Evolutionary conservation across 2,113 vertebrate species (phyloP).

Genomic region (Phylloscopus trochilus): DNA sequence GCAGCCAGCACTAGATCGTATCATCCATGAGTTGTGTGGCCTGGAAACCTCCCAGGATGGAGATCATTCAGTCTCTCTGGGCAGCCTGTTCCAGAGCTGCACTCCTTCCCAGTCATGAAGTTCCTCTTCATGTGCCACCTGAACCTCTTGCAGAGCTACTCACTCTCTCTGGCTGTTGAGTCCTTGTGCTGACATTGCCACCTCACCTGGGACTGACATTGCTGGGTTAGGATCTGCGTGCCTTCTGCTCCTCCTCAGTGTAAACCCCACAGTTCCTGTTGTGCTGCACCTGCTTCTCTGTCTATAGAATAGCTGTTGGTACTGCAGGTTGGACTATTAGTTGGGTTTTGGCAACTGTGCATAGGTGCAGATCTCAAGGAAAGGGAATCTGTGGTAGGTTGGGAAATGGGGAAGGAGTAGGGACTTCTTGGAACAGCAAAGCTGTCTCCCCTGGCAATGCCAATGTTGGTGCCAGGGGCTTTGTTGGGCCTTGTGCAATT

Average conservation of each 20-base stretch:
- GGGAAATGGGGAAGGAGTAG: neutral
- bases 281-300: neutral
- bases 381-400: neutral
- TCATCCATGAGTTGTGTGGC: neutral
- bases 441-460: neutral
- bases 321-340: neutral
- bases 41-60: neutral
- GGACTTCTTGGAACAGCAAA: neutral
- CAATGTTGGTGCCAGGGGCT: neutral
- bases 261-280: neutral
- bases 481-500: neutral
- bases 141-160: neutral
- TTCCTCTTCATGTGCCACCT: neutral
- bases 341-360: neutral
- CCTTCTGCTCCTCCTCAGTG: neutral
- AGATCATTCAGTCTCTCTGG: neutral
- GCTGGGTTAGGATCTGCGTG: neutral
- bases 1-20: neutral
- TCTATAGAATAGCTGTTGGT: neutral
- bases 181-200: neutral
- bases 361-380: neutral
- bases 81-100: neutral
- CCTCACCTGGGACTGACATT: neutral
- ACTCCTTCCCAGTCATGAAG: neutral
- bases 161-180: neutral